Base-by-base conservation (phyloP, 2,888 invertebrate genomes). In the Caenorhabditis auriculariae region DNA sequence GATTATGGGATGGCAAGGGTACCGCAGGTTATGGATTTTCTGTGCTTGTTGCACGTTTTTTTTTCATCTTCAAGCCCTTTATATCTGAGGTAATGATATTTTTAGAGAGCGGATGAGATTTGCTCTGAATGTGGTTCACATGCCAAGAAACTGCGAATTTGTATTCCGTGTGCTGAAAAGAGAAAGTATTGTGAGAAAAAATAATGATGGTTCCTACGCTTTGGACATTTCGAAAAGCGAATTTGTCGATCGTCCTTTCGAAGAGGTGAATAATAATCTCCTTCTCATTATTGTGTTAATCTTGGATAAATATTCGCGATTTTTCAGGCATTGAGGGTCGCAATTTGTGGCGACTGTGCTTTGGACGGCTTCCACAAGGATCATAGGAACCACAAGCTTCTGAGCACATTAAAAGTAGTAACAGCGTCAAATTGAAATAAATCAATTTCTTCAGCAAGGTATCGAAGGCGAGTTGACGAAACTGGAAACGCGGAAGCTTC, bases 301-400 rank as follows among this genome's bases (percentile, higher is more conserved):
- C n/a, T n/a, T n/a, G n/a, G n/a, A n/a, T n/a, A n/a, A n/a, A n/a
- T n/a, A n/a, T n/a, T n/a, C n/a, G n/a, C n/a, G n/a, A n/a, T 27
- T 27, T 45, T 45, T 3, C 38, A 37, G 24, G 48, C 48, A 6
- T 12, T 7, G 17, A 9, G 2, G 7, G 27, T 37, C n/a, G 49
- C 61, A 19, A 57, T 57, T 29, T 61, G 61, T 26, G 57, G 57
- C 1, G 61, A 61, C 37, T 61, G 61, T 38, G 61, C 51, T 5
- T 37, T 61, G 3, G 56, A 61, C 17, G 55, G 60, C 6, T 24
- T 17, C 3, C 61, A 61, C 47, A 44, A 42, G 17, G 53, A 50
- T 1, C 61, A 61, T 28, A 48, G 50, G 29, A 54, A 48, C 5
- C 53, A 46, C 39, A 44, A 43, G 26, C 23, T 61, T n/a, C 35